Percentiles rank a stretch among this genome's conserved stretches.
Evolutionary conservation across 2,113 vertebrate species (phyloP).

Genomic region (Scartelaos histophorus): DNA sequence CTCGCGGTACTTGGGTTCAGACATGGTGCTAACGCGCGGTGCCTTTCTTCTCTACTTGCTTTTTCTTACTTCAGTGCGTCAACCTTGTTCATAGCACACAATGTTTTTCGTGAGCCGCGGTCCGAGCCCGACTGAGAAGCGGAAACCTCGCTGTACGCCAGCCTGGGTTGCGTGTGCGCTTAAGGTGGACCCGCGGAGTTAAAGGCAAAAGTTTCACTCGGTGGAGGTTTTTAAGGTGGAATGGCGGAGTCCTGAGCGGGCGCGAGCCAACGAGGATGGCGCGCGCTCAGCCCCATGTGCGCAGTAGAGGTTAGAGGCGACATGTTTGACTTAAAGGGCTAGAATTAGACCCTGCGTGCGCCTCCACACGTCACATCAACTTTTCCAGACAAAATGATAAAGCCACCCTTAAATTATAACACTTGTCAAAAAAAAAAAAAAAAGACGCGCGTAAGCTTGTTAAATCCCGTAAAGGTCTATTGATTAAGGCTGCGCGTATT

Average conservation of each 20-base stretch:
- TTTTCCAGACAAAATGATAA: not conserved
- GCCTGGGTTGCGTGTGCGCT: constrained; percentile 80
- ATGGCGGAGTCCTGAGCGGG: constrained; percentile 40
- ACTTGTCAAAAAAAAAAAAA: not conserved
- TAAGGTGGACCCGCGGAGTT: constrained; percentile 78
- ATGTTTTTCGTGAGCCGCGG: constrained; percentile 77
- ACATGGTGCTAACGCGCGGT: constrained; percentile 64
- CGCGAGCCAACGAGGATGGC: constrained; percentile 21
- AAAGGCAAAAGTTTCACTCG: constrained; percentile 62
- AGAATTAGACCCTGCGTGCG: not conserved
- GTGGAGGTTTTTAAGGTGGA: constrained; percentile 76
- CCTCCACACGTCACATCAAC: not conserved
- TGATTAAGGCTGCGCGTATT: not conserved
- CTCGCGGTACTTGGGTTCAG: constrained; percentile 83
- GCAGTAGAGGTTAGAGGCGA: constrained; percentile 11
- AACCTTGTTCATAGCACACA: constrained; percentile 67
- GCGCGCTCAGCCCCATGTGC: constrained; percentile 33
- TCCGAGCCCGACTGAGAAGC: constrained; percentile 79
- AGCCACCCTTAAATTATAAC: not conserved
- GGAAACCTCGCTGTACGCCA: constrained; percentile 80
- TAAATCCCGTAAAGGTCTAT: not conserved
- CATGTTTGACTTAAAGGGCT: not conserved
- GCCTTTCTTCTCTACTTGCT: constrained; percentile 50
- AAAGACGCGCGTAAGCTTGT: not conserved
- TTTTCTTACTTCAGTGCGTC: constrained; percentile 69